Percentiles rank a stretch among this genome's conserved stretches.
phyloP scores from a whole-genome alignment of 64 coral and sea anemone genomes.

The Platygyra sinensis region DNA sequence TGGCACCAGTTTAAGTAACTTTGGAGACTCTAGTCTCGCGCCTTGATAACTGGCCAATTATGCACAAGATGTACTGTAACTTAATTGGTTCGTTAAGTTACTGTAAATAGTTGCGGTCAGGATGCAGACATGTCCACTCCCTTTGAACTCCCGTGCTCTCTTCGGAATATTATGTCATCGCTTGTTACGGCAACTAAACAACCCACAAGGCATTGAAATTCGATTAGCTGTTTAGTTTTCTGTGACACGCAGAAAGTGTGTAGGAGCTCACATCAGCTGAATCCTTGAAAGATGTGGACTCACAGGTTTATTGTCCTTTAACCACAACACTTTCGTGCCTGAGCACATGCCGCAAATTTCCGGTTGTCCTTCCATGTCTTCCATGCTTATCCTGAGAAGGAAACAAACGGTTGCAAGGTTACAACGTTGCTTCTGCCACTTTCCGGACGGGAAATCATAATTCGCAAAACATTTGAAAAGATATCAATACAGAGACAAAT shows the following conservation, averaged over 20 bases:
- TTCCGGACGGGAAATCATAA: constrained; percentile 46
- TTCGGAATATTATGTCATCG: constrained; percentile 22
- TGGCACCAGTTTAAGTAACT: constrained; percentile 46
- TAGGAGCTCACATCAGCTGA: neutral
- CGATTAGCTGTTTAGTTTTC: neutral
- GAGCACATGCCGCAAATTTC: constrained; percentile 10
- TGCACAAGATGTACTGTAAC: constrained; percentile 31
- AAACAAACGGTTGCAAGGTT: constrained; percentile 34
- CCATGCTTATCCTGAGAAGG: neutral
- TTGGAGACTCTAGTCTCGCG: constrained; percentile 32
- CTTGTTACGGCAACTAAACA: neutral
- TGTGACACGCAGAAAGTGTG: neutral
- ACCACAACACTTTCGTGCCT: constrained; percentile 15
- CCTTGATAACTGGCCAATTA: constrained; percentile 41
- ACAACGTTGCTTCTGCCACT: neutral
- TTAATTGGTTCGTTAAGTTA: constrained; percentile 15
- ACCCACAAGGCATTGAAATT: neutral
- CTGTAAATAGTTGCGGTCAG: constrained; percentile 44
- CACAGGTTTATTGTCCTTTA: neutral
- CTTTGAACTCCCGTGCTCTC: constrained; percentile 33
- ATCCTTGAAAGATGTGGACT: neutral
- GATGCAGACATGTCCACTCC: constrained; percentile 38
- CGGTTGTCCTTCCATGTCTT: constrained; percentile 21
- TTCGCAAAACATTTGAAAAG: constrained; percentile 34
- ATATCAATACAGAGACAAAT: neutral